Conservation (phyloP, 2,113 vertebrate genomes). For the Eublepharis macularius region DNA sequence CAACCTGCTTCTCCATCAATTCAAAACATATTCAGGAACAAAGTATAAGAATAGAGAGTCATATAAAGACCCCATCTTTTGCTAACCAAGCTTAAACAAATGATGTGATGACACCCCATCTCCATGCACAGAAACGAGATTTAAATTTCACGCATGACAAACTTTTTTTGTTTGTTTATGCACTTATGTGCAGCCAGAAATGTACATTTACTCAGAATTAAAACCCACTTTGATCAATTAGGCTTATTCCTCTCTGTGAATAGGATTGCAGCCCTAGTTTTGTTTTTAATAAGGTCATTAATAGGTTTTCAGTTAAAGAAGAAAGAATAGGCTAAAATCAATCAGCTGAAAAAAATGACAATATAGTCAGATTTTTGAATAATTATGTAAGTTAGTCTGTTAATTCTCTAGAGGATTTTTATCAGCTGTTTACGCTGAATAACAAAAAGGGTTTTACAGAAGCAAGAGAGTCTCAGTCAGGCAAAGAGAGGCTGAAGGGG, state of each 20-base stretch:
- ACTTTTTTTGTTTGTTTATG: not conserved
- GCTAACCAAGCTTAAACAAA: too few relatives aligned
- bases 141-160: too few relatives aligned
- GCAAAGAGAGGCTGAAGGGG: slow-evolving; percentile 44
- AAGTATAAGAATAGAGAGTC: not conserved
- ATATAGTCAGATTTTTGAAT: slow-evolving; percentile 5
- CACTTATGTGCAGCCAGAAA: not conserved
- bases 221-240: not conserved
- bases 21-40: not conserved
- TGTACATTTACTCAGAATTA: not conserved
- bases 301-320: slow-evolving; percentile 50
- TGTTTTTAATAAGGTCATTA: slow-evolving; percentile 63
- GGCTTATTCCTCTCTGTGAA: not conserved
- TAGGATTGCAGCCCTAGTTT: slow-evolving; percentile 3
- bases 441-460: slow-evolving; percentile 45
- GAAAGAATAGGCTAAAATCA: slow-evolving; percentile 56
- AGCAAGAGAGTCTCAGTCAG: slow-evolving; percentile 33
- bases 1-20: too few relatives aligned
- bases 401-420: slow-evolving; percentile 60
- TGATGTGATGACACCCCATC: too few relatives aligned
- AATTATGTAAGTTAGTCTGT: slow-evolving; percentile 58
- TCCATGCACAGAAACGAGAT: too few relatives aligned
- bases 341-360: slow-evolving; percentile 46
- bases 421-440: slow-evolving; percentile 48
- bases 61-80: too few relatives aligned